Conservation (phyloP, 2,113 vertebrate genomes). For the Malaclemys terrapin region DNA sequence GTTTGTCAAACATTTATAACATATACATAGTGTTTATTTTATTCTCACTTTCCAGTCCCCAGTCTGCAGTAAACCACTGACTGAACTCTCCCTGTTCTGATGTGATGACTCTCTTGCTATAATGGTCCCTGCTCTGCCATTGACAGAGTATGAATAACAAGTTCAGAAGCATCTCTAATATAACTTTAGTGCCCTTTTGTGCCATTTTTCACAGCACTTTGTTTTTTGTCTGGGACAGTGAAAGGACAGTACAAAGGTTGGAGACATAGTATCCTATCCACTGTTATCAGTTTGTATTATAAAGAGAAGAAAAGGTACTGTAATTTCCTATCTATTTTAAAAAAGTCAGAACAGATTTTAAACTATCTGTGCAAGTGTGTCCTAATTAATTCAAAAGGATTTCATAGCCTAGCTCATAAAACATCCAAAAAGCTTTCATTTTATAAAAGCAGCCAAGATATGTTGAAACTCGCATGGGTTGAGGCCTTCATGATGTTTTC, state of each 20-base stretch:
- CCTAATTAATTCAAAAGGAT: constrained; percentile 58
- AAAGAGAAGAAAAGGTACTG: constrained; percentile 35
- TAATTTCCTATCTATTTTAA: constrained; percentile 49
- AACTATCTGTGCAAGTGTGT: constrained; percentile 4
- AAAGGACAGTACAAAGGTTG: constrained; percentile 56
- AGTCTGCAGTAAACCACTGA: constrained; percentile 52
- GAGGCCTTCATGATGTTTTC: background rate
- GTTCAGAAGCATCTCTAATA: constrained; percentile 69
- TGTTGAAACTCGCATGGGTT: background rate
- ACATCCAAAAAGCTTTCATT: background rate
- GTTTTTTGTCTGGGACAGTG: constrained; percentile 61
- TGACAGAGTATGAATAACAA: constrained; percentile 60
- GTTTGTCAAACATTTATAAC: constrained; percentile 2
- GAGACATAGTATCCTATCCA: constrained; percentile 13
- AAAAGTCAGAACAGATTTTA: constrained; percentile 53
- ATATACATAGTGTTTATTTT: background rate
- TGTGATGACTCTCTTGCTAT: constrained; percentile 12
- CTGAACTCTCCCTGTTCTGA: constrained; percentile 50
- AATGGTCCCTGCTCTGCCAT: constrained; percentile 46
- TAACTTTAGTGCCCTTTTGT: constrained; percentile 61
- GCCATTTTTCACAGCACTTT: constrained; percentile 62
- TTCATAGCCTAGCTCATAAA: constrained; percentile 38
- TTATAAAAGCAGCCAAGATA: constrained; percentile 5
- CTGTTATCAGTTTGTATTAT: background rate
- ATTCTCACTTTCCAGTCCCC: constrained; percentile 35